A percentile compares a stretch with the other conserved stretches of the same genome.
Conservation (phyloP, 2,888 invertebrate species). For the Hydriomena furcata region DNA sequence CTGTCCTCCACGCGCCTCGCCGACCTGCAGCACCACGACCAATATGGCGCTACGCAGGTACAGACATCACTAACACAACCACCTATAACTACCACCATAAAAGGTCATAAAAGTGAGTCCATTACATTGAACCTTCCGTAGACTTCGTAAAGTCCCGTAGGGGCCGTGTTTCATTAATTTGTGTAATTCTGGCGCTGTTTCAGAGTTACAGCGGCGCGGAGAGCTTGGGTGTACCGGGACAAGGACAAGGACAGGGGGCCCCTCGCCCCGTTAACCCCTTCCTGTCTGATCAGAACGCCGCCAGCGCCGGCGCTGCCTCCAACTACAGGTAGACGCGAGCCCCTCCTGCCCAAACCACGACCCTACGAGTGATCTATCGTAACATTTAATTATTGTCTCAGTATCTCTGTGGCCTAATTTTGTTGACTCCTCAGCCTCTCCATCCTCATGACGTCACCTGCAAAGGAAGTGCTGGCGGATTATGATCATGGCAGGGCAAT, state of each 20-base stretch:
- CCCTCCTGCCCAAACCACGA: slow-evolving; percentile 4
- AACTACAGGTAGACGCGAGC: slow-evolving; percentile 56
- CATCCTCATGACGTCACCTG: no score
- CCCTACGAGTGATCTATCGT: background rate
- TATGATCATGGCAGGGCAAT: no score
- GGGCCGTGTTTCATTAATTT: no score
- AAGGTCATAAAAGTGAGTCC: no score
- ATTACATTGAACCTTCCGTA: no score
- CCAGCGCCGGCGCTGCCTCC: slow-evolving; percentile 36
- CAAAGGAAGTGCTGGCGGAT: no score
- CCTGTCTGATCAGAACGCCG: slow-evolving; percentile 48
- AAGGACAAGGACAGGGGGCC: slow-evolving; percentile 42
- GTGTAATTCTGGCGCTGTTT: slow-evolving; percentile 10
- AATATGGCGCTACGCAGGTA: slow-evolving; percentile 87
- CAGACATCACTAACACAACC: no score
- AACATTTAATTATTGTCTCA: background rate
- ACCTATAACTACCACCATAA: background rate
- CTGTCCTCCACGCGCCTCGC: slow-evolving; percentile 91
- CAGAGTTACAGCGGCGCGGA: slow-evolving; percentile 72
- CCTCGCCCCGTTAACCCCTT: slow-evolving; percentile 65
- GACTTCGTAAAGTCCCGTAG: no score
- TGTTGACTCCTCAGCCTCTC: no score
- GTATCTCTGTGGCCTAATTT: background rate
- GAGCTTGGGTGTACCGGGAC: slow-evolving; percentile 71
- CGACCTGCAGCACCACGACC: slow-evolving; percentile 88